Base-by-base conservation (phyloP, 2,888 invertebrate genomes). In the Volucella inflata region DNA sequence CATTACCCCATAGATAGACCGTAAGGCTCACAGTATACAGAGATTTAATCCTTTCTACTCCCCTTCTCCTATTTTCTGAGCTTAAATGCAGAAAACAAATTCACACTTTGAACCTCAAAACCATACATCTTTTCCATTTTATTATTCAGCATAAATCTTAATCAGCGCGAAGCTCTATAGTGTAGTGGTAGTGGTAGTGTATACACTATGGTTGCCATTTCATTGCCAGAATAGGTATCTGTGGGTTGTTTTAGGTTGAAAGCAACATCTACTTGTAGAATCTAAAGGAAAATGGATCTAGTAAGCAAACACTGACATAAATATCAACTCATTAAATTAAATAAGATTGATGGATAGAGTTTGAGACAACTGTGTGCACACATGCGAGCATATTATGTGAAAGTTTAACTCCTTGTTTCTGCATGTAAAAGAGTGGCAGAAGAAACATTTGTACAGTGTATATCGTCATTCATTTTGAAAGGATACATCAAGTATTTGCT, bases 241-340 rank as follows among this genome's bases (percentile, higher is more conserved):
- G 75, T n/a, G 14, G 65, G 44, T 12, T 51, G 6, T 30, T 30
- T 30, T 6, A 30, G 6, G 30, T 6, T n/a, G n/a, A 3, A 30
- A 4, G 46, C 21, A 38, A 14, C 36, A 8, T 62, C 36, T 38
- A 50, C 12, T 57, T 67, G 36, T 76, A 44, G 46, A 12, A 17
- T 38, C 12, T 55, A 10, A n/a, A 40, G n/a, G 44, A 59, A 14
- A 12, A 16, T 48, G 50, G 57, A 72, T 78, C 78, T 46, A 48
- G 12, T 55, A 36, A 60, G 40, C 38, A 82, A 77, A 82, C 48
- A 68, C 68, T 78, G 51, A 55, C 83, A 78, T 68, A 83, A 83
- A 83, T 78, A 78, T 83, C 62, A 83, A 74, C 74, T 83, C 83
- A 83, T 83, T 83, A 83, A 78, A 83, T 83, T 83, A 78, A 83